Evolutionary conservation across 2,888 invertebrate species (phyloP).

Genomic region (Drosophila nr. perissopoda): DNA sequence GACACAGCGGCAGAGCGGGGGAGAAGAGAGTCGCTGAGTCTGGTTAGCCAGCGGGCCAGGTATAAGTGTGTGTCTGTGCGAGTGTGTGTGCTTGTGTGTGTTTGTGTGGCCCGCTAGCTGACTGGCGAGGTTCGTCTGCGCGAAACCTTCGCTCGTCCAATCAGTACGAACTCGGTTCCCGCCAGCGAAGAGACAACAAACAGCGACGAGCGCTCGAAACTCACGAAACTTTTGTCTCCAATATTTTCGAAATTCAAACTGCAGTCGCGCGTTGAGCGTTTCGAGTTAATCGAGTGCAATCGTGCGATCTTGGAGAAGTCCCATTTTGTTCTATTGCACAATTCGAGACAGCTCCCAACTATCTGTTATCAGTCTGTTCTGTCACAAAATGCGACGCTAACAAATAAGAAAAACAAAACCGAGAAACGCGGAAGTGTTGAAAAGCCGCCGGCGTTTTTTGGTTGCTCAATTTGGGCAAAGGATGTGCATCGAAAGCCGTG

Average conservation of each 20-base stretch:
- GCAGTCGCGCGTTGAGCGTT: constrained; percentile 20
- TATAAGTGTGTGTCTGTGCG: constrained; percentile 1
- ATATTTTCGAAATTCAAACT: constrained; percentile 35
- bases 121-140: constrained; percentile 82
- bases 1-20: constrained; percentile 26
- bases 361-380: constrained; percentile 9
- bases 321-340: constrained; percentile 13
- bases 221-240: constrained; percentile 26
- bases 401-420: background rate
- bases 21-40: constrained; percentile 49
- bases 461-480: constrained; percentile 39
- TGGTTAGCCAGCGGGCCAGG: constrained; percentile 53
- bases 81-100: constrained; percentile 20
- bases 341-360: constrained; percentile 2
- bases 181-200: constrained; percentile 83
- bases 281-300: constrained; percentile 1
- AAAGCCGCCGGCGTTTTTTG: constrained; percentile 72
- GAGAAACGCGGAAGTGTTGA: constrained; percentile 68
- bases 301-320: constrained; percentile 19
- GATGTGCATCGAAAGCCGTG: constrained; percentile 38
- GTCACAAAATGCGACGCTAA: constrained; percentile 31
- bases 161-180: constrained; percentile 85
- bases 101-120: constrained; percentile 56
- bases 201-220: constrained; percentile 77
- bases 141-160: constrained; percentile 84